Base-by-base conservation (phyloP, 2,797 vertebrate genomes). In the Sebastes itinus region DNA sequence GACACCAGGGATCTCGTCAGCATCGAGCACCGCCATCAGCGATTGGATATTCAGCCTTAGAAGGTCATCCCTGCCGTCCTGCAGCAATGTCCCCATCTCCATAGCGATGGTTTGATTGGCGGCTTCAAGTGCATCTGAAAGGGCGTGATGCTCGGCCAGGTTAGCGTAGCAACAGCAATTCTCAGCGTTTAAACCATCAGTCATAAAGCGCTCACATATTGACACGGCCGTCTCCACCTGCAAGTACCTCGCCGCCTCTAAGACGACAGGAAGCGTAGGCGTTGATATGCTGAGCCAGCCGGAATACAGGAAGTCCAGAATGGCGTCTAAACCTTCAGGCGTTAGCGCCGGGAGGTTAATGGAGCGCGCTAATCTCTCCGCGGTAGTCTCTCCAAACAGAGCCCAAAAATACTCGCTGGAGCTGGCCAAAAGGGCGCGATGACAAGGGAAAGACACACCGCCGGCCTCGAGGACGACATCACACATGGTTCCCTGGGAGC, bases 381-480 rank as follows among this genome's bases (percentile, higher is more conserved):
- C 90, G 2, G 97, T 98, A 13, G 97, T 95, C 62, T 96, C 97
- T 88, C 98, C 97, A 88, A 99, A 99, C 89, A 99, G 92, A 27
- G 97, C 97, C 95, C 97, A 97, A 87, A 99, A 99, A 90, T 99
- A 99, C 86, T 98, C 97, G 0, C 98, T 99, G 88, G 98, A 97
- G 80, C 97, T 97, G 9, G 98, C 98, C 80, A 99, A 78, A 38
- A 99, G 95, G 55, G 97, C 97, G 23, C 97, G 97, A 88, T 99
- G 98, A 62, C 97, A 98, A 0, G 95, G 97, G 90, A 98, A 99
- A 52, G 96, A 95, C 0, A 94, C 94, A 58, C 97, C 97, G 7
- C 97, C 95, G 1, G 96, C 94, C 85, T 97, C 95, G 63, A 99
- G 92, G 72, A 97, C 93, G 11, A 99, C 96, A 68, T 99, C 98